Base-by-base conservation (phyloP, 2,113 vertebrate species). In the Zeus faber region DNA sequence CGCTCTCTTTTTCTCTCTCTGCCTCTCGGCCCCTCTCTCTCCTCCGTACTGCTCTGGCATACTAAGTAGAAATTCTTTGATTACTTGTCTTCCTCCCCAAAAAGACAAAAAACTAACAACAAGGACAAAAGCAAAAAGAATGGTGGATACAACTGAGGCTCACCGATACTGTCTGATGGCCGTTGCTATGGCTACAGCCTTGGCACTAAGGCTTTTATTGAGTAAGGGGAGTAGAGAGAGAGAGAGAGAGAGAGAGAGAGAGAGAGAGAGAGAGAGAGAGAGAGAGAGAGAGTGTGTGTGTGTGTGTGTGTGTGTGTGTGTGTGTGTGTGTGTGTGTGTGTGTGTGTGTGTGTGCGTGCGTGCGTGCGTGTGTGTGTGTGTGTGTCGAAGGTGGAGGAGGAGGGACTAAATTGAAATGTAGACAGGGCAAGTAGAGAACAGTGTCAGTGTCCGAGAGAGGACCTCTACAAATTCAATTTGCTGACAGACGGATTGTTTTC, bases 181-280 rank as follows among this genome's bases (percentile, higher is more conserved):
- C 1, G 90, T 91, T 93, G 74, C 91, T 89, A 97, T 96, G 91
- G 90, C 91, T 92, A 97, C 93, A 2, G 62, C 71, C 76, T 77
- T 68, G 51, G 83, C 72, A 71, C 82, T 83, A 74, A 63, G 73
- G 61, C 76, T 69, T 72, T 74, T 68, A 80, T 39, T 76, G 57
- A 80, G 80, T 78, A 84, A 65, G 74, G 80, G 77, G 77, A 70
- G 88, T 74, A 80, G 53, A 47, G 62, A 74, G 81, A 77, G 63
- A 73, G 75, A 71, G 66, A 61, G 85, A 37, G 76, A 46, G 29
- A 53, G 35, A 39, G 46, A 11, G 10, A 26, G 35, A 8, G 24
- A 41, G 44, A 49, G 54, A 31, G 43, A 10, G 46, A 43, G n/a
- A n/a, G n/a, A n/a, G n/a, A n/a, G n/a, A n/a, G n/a, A n/a, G n/a